Percentiles rank a stretch among this genome's conserved stretches.
Conservation (phyloP, 2,113 vertebrate species). For the Lethenteron camtschaticum region DNA sequence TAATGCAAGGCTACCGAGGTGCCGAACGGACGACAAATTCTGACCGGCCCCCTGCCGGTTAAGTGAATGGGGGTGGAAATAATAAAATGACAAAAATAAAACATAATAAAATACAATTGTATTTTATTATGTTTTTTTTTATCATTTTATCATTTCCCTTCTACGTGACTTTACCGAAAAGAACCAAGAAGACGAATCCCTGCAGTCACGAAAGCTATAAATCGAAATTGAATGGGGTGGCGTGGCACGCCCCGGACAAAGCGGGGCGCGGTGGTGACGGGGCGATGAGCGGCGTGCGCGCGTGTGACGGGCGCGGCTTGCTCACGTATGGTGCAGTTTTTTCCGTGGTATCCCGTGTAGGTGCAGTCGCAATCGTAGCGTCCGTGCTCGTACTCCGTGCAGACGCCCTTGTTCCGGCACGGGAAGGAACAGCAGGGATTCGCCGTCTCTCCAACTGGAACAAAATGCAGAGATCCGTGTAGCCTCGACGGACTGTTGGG, state of each 20-base stretch:
- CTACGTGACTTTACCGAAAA: too few relatives aligned
- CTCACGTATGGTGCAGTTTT: slow-evolving; percentile 66
- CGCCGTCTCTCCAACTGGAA: slow-evolving; percentile 18
- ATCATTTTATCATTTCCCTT: too few relatives aligned
- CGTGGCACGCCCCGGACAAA: neutral
- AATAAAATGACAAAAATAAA: too few relatives aligned
- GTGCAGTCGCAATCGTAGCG: slow-evolving; percentile 73
- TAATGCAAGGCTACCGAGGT: too few relatives aligned
- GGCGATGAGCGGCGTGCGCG: neutral
- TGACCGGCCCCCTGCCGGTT: too few relatives aligned
- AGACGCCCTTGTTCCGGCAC: slow-evolving; percentile 68
- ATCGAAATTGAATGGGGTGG: neutral
- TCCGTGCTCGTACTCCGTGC: slow-evolving; percentile 29
- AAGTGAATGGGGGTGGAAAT: too few relatives aligned
- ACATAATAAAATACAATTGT: too few relatives aligned
- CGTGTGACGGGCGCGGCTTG: neutral
- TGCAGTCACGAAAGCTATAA: neutral
- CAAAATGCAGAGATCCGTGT: too few relatives aligned
- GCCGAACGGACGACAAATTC: too few relatives aligned
- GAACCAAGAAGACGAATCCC: neutral
- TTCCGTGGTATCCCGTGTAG: slow-evolving; percentile 52
- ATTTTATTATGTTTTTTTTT: too few relatives aligned
- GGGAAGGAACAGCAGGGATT: slow-evolving; percentile 75
- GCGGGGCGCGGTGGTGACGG: neutral
- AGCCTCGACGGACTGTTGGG: too few relatives aligned